Conservation (phyloP, 2,797 vertebrate species). For the Takifugu rubripes region DNA sequence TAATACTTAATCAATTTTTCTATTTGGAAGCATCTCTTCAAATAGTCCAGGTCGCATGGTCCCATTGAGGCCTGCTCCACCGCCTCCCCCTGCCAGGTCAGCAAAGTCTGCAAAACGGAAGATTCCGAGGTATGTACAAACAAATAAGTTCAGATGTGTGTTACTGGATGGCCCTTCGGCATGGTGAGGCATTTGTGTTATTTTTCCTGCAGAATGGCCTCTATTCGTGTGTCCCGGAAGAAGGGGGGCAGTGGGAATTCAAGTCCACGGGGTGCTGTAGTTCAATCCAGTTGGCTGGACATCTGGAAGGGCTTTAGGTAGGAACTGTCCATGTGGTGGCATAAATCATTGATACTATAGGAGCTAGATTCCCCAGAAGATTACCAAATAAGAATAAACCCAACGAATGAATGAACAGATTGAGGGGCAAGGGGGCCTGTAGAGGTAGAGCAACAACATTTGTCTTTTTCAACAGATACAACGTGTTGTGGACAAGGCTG, state of each 20-base stretch:
- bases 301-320: conserved; percentile 79
- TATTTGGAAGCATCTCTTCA: neutral
- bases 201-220: conserved; percentile 61
- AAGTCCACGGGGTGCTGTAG: conserved; percentile 42
- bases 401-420: neutral
- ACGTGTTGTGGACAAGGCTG: conserved; percentile 71
- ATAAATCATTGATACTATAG: too few species aligned
- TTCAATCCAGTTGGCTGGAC: conserved; percentile 72
- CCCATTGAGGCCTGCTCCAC: conserved; percentile 30
- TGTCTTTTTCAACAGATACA: conserved; percentile 58
- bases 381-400: neutral
- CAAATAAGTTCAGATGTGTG: neutral
- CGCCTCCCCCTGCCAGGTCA: conserved; percentile 22
- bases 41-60: conserved; percentile 4
- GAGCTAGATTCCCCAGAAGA: neutral
- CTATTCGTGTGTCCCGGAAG: conserved; percentile 77
- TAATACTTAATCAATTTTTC: neutral
- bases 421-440: neutral
- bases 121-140: conserved; percentile 46
- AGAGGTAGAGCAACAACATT: neutral
- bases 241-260: conserved; percentile 27
- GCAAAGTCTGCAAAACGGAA: conserved; percentile 43
- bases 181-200: neutral
- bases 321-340: neutral
- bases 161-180: neutral